A percentile compares a stretch with the other conserved stretches of the same genome.
phyloP scores from a whole-genome alignment of 2,797 vertebrate genomes.

The Mionectes olivaceus region DNA sequence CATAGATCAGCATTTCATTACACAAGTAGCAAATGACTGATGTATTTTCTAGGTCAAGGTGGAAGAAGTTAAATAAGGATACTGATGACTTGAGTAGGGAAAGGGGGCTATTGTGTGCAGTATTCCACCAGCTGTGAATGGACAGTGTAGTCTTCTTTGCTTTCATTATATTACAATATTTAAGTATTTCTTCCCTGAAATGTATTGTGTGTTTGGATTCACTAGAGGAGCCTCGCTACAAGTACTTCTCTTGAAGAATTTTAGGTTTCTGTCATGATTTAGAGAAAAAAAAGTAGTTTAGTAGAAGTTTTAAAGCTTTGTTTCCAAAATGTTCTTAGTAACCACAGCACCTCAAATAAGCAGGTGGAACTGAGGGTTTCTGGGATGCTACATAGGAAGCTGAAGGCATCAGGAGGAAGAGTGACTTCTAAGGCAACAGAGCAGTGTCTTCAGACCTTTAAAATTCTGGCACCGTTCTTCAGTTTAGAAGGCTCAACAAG shows the following conservation, averaged over 20 bases:
- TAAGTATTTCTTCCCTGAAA: neutral
- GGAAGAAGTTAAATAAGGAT: constrained; percentile 33
- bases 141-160: neutral
- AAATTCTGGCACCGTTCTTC: neutral
- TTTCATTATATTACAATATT: neutral
- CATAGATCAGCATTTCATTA: constrained; percentile 66
- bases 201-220: neutral
- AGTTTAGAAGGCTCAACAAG: neutral
- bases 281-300: neutral
- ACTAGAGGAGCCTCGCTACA: neutral
- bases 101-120: neutral
- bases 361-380: neutral
- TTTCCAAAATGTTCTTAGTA: neutral
- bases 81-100: neutral
- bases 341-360: neutral
- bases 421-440: neutral
- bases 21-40: constrained; percentile 44
- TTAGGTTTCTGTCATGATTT: neutral
- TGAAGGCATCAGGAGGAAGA: neutral
- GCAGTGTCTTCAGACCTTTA: neutral
- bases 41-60: constrained; percentile 62
- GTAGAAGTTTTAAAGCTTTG: neutral
- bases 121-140: neutral
- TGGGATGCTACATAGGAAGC: neutral
- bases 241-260: neutral